Conservation (phyloP, 1,140 invertebrate genomes). For the Epicauta chinensis region DNA sequence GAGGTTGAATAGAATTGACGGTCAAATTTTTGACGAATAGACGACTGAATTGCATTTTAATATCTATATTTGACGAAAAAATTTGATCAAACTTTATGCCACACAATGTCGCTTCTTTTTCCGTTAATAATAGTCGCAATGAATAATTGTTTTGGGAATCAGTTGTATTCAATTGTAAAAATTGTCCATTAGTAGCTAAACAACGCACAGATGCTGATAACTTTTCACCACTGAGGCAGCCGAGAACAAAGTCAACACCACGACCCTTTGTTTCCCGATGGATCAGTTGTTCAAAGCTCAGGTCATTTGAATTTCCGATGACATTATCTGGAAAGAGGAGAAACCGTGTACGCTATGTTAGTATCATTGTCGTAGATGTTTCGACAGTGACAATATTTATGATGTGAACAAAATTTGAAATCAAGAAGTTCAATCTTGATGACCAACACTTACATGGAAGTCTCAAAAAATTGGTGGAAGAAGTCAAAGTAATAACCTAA, state of each 20-base stretch:
- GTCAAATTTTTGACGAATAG: constrained; percentile 79
- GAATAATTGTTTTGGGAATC: constrained; percentile 60
- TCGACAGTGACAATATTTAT: too few species aligned
- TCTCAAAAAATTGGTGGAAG: too few species aligned
- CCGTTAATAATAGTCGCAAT: constrained; percentile 68
- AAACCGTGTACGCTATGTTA: too few species aligned
- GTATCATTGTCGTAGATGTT: too few species aligned
- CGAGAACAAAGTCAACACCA: constrained; percentile 73
- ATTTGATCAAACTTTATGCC: constrained; percentile 79
- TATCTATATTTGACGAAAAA: constrained; percentile 56
- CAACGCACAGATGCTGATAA: constrained; percentile 72
- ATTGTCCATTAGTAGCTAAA: constrained; percentile 59
- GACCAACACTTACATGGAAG: too few species aligned
- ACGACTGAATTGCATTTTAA: constrained; percentile 39
- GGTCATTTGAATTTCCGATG: constrained; percentile 67
- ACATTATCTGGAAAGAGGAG: too few species aligned
- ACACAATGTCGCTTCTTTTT: constrained; percentile 79
- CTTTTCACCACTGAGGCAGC: constrained; percentile 73
- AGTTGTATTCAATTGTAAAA: too few species aligned
- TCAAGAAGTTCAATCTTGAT: too few species aligned
- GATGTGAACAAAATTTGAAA: too few species aligned
- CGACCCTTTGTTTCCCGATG: constrained; percentile 51
- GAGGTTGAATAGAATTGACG: constrained; percentile 75
- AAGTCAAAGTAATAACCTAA: too few species aligned
- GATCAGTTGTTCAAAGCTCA: constrained; percentile 65